Evolutionary conservation across 1,140 invertebrate genomes (phyloP), one percentile per base, ranked within the genome.

Genomic region (Lysiphlebus fabarum): DNA sequence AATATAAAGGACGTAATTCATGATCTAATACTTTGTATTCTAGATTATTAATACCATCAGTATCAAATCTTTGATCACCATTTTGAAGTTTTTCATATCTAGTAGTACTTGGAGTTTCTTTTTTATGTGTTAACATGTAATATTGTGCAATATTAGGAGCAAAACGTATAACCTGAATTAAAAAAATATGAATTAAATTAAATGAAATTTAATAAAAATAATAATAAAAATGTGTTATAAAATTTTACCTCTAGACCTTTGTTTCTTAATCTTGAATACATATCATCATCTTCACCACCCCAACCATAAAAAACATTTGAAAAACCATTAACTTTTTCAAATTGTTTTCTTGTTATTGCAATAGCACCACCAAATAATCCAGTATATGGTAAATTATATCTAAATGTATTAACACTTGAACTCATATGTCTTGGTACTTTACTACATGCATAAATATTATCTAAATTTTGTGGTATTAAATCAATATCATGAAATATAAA

Each of bases 401-500:
- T 85, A 74, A 93, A 42, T 63, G 88, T 90, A 81, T 98, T 91
- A 26, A 97, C 84, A 63, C 91, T 92, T 0, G 91, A 91, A 50
- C 92, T 93, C 90, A 99, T 91, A 70, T 98, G 95, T 42, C 94
- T 82, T 0, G 96, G 96, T 62, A 85, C 82, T 62, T 85, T 82
- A 2, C 92, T 88, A 74, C 96, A 99, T 11, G 89, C 90, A 80
- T 98, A 99, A 49, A 96, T 84, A 79, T 98, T 97, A 4, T 88
- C 85, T 56, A 86, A 85, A 77, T 92, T 92, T 64, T 96, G 83
- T 9, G 96, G 96, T 57, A 98, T 82, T 14, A 98, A 77, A 81
- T 99, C 95, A 44, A 98, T 91, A 74, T 99, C 95, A 77, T 98
- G 95, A 68, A 99, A 90, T 53, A 98, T 88, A 49, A 96, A 86